Base-by-base conservation (phyloP, 2,797 vertebrate species). In the Jordanella pulchra region DNA sequence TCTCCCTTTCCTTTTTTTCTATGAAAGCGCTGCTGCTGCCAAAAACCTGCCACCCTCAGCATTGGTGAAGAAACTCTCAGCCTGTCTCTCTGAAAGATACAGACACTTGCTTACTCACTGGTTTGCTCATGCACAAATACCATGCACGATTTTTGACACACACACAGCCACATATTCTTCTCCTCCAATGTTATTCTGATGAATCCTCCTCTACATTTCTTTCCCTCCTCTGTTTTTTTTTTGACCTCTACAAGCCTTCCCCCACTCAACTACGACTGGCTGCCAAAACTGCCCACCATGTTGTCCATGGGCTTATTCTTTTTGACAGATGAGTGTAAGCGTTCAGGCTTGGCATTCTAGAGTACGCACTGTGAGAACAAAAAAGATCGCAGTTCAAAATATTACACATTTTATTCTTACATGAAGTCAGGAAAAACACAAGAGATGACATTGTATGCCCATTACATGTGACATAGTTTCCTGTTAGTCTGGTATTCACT, bases 1-100 rank as follows among this genome's bases (percentile, higher is more conserved):
- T 51, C 78, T 50, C 64, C 56, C 45, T 10, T 67, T 25, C 68
- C 17, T 50, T 61, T 54, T 47, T 32, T 56, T 71, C 71, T 65
- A 77, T 28, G 27, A 81, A 81, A 85, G 63, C 64, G 25, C 80
- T 69, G 78, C 73, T 84, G 67, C 76, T 84, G 87, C 86, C 88
- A 85, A 87, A 88, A 87, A 71, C 72, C 77, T 78, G 81, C 87
- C 85, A 78, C 81, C 76, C 79, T 89, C 88, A 86, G 87, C 83
- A 74, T 48, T 48, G 69, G 76, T 50, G 32, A 72, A 85, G 71
- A 58, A 79, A 70, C 48, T 84, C 69, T 72, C 76, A 67, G 69
- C 77, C 79, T 72, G 77, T 76, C 84, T 84, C 72, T 65, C 73
- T 65, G 60, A 73, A 78, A 17, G 75, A 77, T 71, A 56, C 72